Evolutionary conservation across 2,113 vertebrate species (phyloP).

Genomic region (Psilopsiagon aymara): DNA sequence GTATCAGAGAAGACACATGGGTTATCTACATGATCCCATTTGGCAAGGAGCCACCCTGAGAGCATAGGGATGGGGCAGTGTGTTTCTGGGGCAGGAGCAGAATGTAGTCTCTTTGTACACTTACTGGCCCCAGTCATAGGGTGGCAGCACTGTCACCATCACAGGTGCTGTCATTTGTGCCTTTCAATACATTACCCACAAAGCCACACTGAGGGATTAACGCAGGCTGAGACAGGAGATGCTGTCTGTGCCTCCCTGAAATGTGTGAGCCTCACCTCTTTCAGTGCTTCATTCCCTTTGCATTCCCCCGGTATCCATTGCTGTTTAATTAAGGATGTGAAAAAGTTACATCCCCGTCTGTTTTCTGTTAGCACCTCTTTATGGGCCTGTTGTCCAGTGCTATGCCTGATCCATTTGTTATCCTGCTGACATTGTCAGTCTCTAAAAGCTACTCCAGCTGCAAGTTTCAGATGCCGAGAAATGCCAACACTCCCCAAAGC

Average conservation of each 20-base stretch:
- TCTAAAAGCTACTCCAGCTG: neutral
- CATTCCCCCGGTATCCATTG: neutral
- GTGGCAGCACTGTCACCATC: neutral
- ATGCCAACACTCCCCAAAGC: neutral
- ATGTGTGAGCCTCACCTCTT: neutral
- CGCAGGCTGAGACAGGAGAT: neutral
- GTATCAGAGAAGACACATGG: fast-evolving
- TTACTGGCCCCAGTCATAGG: neutral
- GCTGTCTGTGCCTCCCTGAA: neutral
- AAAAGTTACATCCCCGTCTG: neutral
- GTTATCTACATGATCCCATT: neutral
- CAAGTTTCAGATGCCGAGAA: neutral
- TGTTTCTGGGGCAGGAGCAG: neutral
- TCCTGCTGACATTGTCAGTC: neutral
- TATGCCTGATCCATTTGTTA: neutral
- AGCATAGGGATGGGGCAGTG: neutral
- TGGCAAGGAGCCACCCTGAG: neutral
- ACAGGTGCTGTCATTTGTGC: neutral
- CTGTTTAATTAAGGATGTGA: neutral
- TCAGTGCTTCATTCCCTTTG: neutral
- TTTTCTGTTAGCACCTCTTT: neutral
- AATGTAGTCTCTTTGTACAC: neutral
- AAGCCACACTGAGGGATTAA: neutral
- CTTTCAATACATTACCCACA: neutral
- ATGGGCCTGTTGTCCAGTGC: neutral